Evolutionary conservation across 2,888 invertebrate genomes (phyloP), one percentile per base, ranked within the genome.

Genomic region (Oxytorus armatus): DNA sequence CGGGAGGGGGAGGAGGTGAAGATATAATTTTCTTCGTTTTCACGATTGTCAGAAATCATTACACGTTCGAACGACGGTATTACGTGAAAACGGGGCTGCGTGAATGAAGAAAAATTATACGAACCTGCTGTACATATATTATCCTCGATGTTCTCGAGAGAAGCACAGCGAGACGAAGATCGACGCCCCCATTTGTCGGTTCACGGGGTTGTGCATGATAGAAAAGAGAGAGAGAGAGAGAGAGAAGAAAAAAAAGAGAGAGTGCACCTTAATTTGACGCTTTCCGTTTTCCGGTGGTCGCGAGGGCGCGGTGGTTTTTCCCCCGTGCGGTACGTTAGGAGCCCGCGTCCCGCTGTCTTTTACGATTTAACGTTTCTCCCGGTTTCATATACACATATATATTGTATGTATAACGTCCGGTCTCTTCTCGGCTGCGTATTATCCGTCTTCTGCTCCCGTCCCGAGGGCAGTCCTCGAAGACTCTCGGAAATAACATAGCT

Each of bases 211-310:
- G 72, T 49, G 21, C 61, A 25, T 53, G 75, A 77, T 69, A 65
- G 63, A 51, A 59, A 23, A 70, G 59, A 70, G 57, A 18, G 18
- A 33, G 47, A 36, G 18, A 39, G 5, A 44, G 44, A 44, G 39
- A 39, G 18, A 51, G 61, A 69, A 29, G 11, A 25, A 11, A 18
- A 29, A 29, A 25, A 23, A 49, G 57, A 72, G 39, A 42, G 53
- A 75, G 72, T 75, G 75, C 77, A 82, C 82, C 81, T 83, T 83
- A 82, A 86, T 85, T 85, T 82, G 77, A 82, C 63, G 81, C 82
- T 83, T 84, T 82, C 82, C 82, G 84, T 82, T 83, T 82, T 83
- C 83, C 83, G 82, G 83, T 81, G 70, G 53, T 65, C 65, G 51
- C 51, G 53, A 51, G 49, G n/a, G n/a, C n/a, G 29, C 77, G 69